phyloP scores from a whole-genome alignment of 2,797 vertebrate species.

The Sarcophilus harrisii region DNA sequence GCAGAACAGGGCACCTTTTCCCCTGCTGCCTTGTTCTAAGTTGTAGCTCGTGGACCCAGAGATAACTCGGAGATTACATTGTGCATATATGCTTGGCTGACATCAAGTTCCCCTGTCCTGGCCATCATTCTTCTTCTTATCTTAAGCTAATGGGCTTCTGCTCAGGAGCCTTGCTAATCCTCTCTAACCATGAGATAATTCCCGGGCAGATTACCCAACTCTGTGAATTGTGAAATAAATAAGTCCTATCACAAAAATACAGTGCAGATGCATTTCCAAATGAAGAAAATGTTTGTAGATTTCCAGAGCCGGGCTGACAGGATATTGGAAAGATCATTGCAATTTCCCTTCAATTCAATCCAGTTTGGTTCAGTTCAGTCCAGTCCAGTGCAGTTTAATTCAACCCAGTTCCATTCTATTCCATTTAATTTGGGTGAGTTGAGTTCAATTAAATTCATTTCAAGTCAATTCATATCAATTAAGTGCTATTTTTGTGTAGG shows the following conservation, averaged over 20 bases:
- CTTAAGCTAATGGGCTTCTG: neutral
- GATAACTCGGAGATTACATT: neutral
- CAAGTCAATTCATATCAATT: neutral
- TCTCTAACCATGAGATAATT: conserved; percentile 54
- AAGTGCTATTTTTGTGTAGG: neutral
- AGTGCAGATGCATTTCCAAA: neutral
- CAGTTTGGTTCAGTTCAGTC: neutral
- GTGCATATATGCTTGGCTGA: neutral
- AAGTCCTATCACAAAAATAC: neutral
- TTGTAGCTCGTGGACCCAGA: neutral
- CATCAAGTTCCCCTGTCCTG: neutral
- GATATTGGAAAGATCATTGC: neutral
- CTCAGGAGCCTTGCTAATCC: neutral
- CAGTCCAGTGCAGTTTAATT: neutral
- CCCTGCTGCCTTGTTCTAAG: neutral
- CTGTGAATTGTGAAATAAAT: conserved; percentile 24
- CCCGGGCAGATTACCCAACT: conserved; percentile 48
- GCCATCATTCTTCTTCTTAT: neutral
- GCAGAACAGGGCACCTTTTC: neutral
- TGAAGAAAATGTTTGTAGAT: neutral
- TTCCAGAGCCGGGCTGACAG: neutral
- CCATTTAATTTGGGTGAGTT: neutral
- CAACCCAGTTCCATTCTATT: neutral
- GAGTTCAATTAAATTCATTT: neutral
- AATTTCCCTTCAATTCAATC: neutral